Base-by-base conservation (phyloP, 37 sponge, comb jelly and placozoan genomes). In the Ianthella basta region DNA sequence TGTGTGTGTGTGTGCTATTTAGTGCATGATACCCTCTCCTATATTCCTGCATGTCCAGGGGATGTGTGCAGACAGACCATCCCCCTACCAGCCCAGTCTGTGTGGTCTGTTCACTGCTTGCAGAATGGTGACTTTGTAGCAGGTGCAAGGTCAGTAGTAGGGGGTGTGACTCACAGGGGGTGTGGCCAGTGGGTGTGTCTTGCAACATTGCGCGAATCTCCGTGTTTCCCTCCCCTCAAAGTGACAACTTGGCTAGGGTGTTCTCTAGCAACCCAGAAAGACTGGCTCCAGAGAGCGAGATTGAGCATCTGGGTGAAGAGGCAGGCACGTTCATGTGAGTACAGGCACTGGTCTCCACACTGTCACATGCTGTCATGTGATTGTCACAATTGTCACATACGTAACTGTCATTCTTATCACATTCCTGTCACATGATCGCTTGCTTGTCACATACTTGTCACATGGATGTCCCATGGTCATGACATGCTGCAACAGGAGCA, bases 241-340 rank as follows among this genome's bases (percentile, higher is more conserved):
- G 90, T 87, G 94, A 93, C 33, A 89, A 67, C 0, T 80, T 86
- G 50, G 91, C 86, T 54, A 53, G 94, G 27, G 79, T 94, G 20
- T 94, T 94, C 79, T 78, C 94, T 37, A 18, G 32, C 23, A 81
- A 83, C 23, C 35, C 60, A 25, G 80, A 85, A 30, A 72, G 84
- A 55, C 21, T 35, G 24, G 94, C 94, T 16, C 44, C 92, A 23
- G 59, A 78, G 34, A 65, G 86, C n/a, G 84, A 88, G 15, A 19
- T 91, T 30, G 81, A 33, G 21, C 78, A n/a, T 5, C 37, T 75
- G 32, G 25, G 15, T 1, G 53, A 59, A 82, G 96, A 86, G 90
- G 89, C 40, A 81, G 91, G 59, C 88, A 92, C 81, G 88, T 95
- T 33, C 38, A 92, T 73, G 96, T 95, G 24, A 27, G 86, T 55